Conservation (phyloP, 2,797 vertebrate species). For the Sebastes diploproa region DNA sequence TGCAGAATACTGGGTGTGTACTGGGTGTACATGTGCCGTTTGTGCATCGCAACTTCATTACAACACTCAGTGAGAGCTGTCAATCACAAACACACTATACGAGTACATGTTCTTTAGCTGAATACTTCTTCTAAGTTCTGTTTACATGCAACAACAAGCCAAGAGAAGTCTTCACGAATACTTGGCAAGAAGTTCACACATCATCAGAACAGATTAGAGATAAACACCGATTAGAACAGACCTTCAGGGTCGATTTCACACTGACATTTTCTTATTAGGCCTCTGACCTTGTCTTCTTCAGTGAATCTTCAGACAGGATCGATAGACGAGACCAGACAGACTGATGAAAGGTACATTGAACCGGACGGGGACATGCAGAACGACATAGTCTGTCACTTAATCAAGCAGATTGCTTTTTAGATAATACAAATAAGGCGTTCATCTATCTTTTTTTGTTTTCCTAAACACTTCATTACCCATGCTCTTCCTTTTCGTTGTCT, state of each 20-base stretch:
- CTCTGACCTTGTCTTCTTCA: conserved; percentile 51
- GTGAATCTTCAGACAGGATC: conserved; percentile 50
- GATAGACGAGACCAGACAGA: conserved; percentile 48
- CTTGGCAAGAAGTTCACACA: neutral
- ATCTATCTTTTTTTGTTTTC: neutral
- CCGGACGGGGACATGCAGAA: conserved; percentile 12
- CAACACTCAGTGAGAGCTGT: neutral
- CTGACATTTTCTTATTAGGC: conserved; percentile 48
- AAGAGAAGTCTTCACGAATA: neutral
- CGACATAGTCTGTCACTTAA: neutral
- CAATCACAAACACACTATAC: neutral
- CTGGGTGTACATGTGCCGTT: neutral
- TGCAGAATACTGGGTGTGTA: neutral
- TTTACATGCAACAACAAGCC: conserved; percentile 11
- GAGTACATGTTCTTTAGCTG: neutral
- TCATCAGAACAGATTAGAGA: conserved; percentile 24
- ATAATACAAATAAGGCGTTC: neutral
- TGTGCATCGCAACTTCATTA: neutral
- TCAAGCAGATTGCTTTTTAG: neutral
- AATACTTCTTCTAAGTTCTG: neutral
- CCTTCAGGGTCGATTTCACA: conserved; percentile 32
- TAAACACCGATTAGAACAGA: conserved; percentile 3
- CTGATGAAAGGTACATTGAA: conserved; percentile 15
- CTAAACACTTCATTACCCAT: neutral
- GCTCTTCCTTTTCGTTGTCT: neutral